Evolutionary conservation across 2,797 vertebrate species (phyloP), one percentile per base, ranked within the genome.

Genomic region (Rhynchonycteris naso): DNA sequence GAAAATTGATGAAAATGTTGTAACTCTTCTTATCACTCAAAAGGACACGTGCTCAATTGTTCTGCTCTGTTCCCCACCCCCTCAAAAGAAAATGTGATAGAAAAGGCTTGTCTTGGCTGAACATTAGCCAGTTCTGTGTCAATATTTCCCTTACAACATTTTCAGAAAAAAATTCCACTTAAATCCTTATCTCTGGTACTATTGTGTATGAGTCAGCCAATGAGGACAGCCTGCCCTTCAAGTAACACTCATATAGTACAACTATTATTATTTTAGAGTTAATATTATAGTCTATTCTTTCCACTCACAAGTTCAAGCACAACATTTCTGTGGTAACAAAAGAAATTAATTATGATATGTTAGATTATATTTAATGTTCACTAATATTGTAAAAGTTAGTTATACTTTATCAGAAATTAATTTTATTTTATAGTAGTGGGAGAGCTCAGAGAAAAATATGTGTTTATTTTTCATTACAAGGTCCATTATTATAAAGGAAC

Each of bases 341-440:
- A 22, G 8, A 79, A 91, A 94, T 26, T 91, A 43, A 88, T 50
- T 24, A 71, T 13, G 43, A n/a, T 80, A 72, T 80, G 38, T 80
- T 52, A 50, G 22, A 35, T 58, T 84, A 84, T 81, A 86, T 83
- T 88, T 83, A 89, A 28, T 7, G 18, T 19, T 87, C 47, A 89
- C 35, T 84, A 75, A 81, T 59, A 59, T 63, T 72, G 38, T 15
- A 43, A 75, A 78, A 88, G 24, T 90, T 80, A 93, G 65, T 80
- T 93, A 66, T 68, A 75, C 30, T 71, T 96, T 94, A 76, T 95
- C 58, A 92, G 11, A 91, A 93, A 92, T 75, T n/a, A 84, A 52
- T 78, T 93, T 84, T 72, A 86, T 74, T 92, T 92, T 58, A 76
- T 89, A 93, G 28, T 38, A 86, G 3, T 86, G 21, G 6, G 50